Base-by-base conservation (phyloP, 2,797 vertebrate species). In the Schizopygopsis malacanthus region DNA sequence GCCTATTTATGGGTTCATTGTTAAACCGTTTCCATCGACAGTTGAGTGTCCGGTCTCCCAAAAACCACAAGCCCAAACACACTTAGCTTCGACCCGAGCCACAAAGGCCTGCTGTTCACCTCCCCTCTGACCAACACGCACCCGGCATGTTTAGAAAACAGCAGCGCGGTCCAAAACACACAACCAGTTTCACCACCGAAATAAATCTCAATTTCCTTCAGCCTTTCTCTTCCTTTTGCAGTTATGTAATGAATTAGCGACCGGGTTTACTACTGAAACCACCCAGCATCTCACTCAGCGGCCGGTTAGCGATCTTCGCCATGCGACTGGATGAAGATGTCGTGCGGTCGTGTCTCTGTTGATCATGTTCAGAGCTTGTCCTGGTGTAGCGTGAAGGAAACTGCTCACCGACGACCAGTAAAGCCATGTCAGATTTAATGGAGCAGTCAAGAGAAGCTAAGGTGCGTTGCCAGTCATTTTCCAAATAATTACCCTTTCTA, bases 41-140 rank as follows among this genome's bases (percentile, higher is more conserved):
- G 45, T 41, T 75, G 75, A 79, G 61, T n/a, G 84, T 79, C 61
- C 85, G 59, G 72, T 86, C 89, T 88, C 84, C 85, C 67, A 84
- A 91, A 88, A 93, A 94, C 94, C 94, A 94, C 93, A 91, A 92
- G 93, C 90, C 88, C 90, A 94, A 94, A 93, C 92, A 93, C 92
- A 93, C 93, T 94, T 93, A 91, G 88, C 90, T 90, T 76, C 75
- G 86, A 83, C 90, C 83, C 87, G 88, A 84, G 90, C 93, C 92
- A 93, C 93, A 93, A 93, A 92, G 90, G 93, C 90, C 90, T 5
- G 89, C 91, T 93, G 92, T 93, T 93, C 94, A 89, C 93, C 92
- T 92, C 92, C 45, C 84, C 52, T 84, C 92, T 93, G 92, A 93
- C 93, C 92, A 91, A 92, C 94, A 92, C 85, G 87, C 91, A 88